phyloP scores from a whole-genome alignment of 1,140 invertebrate genomes.

The Hypothenemus hampei region DNA sequence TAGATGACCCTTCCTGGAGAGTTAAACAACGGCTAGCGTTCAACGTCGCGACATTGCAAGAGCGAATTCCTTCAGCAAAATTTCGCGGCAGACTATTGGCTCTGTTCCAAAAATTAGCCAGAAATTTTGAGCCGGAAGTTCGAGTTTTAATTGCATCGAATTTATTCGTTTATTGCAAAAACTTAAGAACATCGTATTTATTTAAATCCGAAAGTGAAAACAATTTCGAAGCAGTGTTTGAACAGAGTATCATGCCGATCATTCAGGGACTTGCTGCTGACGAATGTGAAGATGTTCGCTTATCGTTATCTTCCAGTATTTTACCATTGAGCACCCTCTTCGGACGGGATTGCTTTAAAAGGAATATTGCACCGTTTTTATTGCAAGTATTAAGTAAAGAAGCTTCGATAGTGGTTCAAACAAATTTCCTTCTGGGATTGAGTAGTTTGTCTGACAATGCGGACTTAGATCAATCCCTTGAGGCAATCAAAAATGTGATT shows the following conservation, averaged over 20 bases:
- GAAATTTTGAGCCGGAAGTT: conserved; percentile 36
- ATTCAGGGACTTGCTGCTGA: conserved; percentile 34
- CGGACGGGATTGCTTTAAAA: conserved; percentile 30
- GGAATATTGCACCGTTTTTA: conserved; percentile 34
- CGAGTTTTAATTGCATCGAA: conserved; percentile 31
- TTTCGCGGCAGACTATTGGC: conserved; percentile 25
- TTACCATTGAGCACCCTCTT: conserved; percentile 31
- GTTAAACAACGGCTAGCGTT: conserved; percentile 33
- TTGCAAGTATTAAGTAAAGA: conserved; percentile 33
- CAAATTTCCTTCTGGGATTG: conserved; percentile 37
- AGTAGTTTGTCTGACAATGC: conserved; percentile 28
- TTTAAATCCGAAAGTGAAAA: conserved; percentile 16
- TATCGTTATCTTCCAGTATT: conserved; percentile 34
- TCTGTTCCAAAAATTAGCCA: conserved; percentile 32
- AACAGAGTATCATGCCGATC: conserved; percentile 34
- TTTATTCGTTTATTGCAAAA: conserved; percentile 32
- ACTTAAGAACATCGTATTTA: conserved; percentile 31
- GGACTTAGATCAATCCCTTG: conserved; percentile 27
- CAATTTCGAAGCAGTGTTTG: conserved; percentile 34
- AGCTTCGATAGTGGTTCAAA: conserved; percentile 32
- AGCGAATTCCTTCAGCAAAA: conserved; percentile 21
- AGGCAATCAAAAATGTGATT: conserved; percentile 31
- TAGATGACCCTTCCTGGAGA: conserved; percentile 37
- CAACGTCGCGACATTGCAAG: conserved; percentile 32
- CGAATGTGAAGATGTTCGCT: conserved; percentile 31